Percentiles rank a stretch among this genome's conserved stretches.
These are phyloP conservation scores for Thripadectes ignobilis DNA, from an alignment of 2,797 vertebrate genomes.

Conservation along the genomic window DNA sequence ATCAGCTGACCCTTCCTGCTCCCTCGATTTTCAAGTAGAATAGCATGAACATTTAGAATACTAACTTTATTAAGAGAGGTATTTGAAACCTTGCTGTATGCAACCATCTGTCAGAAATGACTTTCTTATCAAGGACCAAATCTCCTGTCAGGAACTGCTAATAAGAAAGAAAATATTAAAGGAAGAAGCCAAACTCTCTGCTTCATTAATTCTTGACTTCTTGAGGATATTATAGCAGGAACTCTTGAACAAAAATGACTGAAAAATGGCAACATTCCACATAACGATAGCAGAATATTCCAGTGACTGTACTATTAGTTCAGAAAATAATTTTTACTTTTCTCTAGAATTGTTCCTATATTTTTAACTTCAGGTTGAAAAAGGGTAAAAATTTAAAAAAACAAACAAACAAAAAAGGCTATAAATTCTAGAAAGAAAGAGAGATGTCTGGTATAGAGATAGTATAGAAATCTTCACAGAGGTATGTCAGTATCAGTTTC, in stretches of 20 bases:
- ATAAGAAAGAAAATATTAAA: not conserved
- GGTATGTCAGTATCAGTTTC: not conserved
- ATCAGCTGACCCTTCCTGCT: not conserved
- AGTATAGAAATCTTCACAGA: not conserved
- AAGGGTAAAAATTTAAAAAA: not conserved
- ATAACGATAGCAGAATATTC: not conserved
- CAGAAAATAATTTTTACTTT: not conserved
- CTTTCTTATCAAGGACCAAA: not conserved
- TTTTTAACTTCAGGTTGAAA: not conserved
- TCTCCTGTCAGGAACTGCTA: not conserved
- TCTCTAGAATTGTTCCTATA: not conserved
- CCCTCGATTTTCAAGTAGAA: not conserved
- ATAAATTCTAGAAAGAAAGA: not conserved
- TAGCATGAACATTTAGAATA: rapidly evolving
- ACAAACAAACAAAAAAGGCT: rapidly evolving
- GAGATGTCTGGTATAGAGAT: not conserved
- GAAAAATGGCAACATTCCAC: not conserved
- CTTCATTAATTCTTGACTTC: not conserved
- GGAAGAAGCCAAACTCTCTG: not conserved
- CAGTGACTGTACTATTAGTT: not conserved
- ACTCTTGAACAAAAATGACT: not conserved
- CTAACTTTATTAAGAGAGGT: not conserved
- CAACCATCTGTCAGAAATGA: not conserved
- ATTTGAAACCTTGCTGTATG: not conserved
- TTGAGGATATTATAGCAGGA: not conserved